These are phyloP conservation scores for Pitta sordida DNA, from an alignment of 2,113 vertebrate species.

Conservation along the genomic window DNA sequence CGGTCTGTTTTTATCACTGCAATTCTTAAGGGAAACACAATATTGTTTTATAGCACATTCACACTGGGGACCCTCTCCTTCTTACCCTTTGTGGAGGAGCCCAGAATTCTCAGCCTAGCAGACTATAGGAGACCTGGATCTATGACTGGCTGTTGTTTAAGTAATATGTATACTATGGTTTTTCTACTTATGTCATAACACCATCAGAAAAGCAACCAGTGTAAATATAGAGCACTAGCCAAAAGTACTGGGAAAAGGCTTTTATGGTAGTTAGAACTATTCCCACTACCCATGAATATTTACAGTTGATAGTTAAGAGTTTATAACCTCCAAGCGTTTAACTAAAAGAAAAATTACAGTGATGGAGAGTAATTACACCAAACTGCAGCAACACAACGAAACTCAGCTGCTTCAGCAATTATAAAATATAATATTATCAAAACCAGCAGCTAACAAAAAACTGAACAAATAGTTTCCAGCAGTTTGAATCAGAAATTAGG, in stretches of 20 bases:
- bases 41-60: slow-evolving; percentile 41
- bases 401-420: slow-evolving; percentile 42
- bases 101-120: not conserved
- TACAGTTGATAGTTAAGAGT: slow-evolving; percentile 61
- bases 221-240: not conserved
- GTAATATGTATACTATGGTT: not conserved
- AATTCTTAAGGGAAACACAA: slow-evolving; percentile 32
- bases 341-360: slow-evolving; percentile 63
- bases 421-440: slow-evolving; percentile 31
- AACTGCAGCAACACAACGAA: slow-evolving; percentile 51
- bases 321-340: slow-evolving; percentile 58
- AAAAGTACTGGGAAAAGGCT: slow-evolving; percentile 39
- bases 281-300: slow-evolving; percentile 33
- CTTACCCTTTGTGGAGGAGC: not conserved
- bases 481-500: not conserved
- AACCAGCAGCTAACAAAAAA: not conserved
- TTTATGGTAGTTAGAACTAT: slow-evolving; percentile 40
- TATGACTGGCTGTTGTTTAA: not conserved
- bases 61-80: not conserved
- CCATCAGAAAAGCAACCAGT: not conserved
- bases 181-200: not conserved
- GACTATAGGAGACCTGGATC: not conserved
- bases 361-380: slow-evolving; percentile 59
- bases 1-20: slow-evolving; percentile 24
- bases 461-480: not conserved